A percentile compares a stretch with the other conserved stretches of the same genome.
phyloP scores from a whole-genome alignment of 2,113 vertebrate species.

The Sciurus niger region DNA sequence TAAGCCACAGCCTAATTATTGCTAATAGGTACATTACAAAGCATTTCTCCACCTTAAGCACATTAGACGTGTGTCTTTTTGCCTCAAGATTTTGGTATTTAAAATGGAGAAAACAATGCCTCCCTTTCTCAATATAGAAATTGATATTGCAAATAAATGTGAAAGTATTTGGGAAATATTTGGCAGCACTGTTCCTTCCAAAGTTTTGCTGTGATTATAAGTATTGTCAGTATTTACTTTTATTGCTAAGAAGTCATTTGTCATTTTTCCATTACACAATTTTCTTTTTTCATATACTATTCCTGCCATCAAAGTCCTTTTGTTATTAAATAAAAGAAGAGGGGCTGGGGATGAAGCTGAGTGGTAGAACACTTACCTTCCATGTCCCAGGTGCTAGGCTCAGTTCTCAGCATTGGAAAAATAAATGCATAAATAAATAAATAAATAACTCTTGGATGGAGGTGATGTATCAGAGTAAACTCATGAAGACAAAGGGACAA shows the following conservation, averaged over 20 bases:
- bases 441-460: neutral
- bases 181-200: neutral
- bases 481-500: slow-evolving; percentile 10
- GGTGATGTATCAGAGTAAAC: neutral
- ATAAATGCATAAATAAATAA: neutral
- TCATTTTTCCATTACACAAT: neutral
- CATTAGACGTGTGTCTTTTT: neutral
- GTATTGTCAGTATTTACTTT: slow-evolving; percentile 15
- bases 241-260: slow-evolving; percentile 45
- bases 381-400: neutral
- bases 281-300: neutral
- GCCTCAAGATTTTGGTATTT: slow-evolving; percentile 22
- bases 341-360: neutral
- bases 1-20: neutral
- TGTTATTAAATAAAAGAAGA: slow-evolving; percentile 52
- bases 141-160: slow-evolving; percentile 6
- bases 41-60: neutral
- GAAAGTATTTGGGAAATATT: slow-evolving; percentile 48
- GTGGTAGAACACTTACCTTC: neutral
- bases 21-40: neutral
- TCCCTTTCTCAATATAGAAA: neutral
- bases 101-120: neutral
- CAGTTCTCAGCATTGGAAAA: neutral
- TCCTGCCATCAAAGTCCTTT: neutral
- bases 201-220: neutral